A percentile compares a stretch with the other conserved stretches of the same genome.
Evolutionary conservation across 2,888 invertebrate species (phyloP).

Genomic region (Dromius quadrimaculatus): DNA sequence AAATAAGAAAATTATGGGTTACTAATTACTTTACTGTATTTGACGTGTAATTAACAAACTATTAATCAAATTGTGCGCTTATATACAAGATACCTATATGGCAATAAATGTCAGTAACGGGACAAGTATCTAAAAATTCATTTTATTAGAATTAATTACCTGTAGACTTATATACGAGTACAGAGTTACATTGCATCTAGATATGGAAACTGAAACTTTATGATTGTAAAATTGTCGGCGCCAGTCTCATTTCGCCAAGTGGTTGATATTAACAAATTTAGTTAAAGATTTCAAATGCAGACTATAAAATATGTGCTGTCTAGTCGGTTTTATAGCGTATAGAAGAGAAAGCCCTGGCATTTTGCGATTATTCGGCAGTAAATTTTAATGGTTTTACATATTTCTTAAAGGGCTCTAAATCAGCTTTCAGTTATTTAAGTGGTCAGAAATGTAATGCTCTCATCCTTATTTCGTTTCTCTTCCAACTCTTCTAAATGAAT

Average conservation of each 20-base stretch:
- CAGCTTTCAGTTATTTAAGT: no score
- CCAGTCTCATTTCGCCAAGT: background rate
- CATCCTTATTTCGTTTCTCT: no score
- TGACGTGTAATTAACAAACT: conserved; percentile 34
- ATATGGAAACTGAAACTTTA: background rate
- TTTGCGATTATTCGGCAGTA: no score
- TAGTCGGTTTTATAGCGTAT: no score
- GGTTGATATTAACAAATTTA: background rate
- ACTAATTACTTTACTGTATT: conserved; percentile 15
- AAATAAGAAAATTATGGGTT: background rate
- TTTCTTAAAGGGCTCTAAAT: no score
- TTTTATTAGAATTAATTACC: background rate
- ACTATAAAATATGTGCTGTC: background rate
- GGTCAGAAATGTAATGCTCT: no score
- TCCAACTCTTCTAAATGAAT: no score
- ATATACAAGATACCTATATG: no score
- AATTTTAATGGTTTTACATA: no score
- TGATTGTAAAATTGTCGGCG: background rate
- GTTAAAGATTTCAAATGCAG: background rate
- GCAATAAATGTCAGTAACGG: conserved; percentile 26
- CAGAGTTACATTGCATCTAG: background rate
- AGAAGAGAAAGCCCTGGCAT: no score
- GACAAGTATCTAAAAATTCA: background rate
- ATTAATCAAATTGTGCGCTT: conserved; percentile 11
- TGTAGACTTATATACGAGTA: background rate